Evolutionary conservation across 2,797 vertebrate species (phyloP).

Genomic region (Arremon brunneinucha): DNA sequence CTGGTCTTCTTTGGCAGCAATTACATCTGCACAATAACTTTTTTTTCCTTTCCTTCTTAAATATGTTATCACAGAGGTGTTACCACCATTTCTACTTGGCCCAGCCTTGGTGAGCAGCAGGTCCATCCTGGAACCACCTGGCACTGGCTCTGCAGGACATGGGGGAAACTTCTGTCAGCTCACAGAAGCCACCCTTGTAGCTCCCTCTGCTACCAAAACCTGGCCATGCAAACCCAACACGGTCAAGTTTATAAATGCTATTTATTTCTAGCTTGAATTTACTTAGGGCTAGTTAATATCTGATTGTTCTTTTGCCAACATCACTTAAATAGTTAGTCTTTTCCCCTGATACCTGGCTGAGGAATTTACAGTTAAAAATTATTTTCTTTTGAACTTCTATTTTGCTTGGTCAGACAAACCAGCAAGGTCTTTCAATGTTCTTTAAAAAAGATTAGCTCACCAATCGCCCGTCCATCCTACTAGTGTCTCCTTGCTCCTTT

Average conservation of each 20-base stretch:
- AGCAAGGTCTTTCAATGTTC: not conserved
- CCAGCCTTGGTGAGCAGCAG: rapidly evolving
- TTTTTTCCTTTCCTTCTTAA: not conserved
- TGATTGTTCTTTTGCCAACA: not conserved
- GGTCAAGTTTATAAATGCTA: not conserved
- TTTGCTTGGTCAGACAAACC: not conserved
- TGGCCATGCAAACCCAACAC: not conserved
- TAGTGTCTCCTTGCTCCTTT: not conserved
- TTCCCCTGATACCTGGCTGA: not conserved
- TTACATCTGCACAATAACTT: not conserved
- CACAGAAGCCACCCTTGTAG: not conserved
- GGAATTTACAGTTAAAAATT: not conserved
- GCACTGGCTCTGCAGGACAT: not conserved
- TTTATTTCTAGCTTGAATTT: not conserved
- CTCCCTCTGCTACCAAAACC: not conserved
- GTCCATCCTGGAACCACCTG: no score
- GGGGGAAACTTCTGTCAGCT: not conserved
- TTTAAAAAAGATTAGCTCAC: not conserved
- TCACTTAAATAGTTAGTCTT: not conserved
- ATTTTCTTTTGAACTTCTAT: not conserved
- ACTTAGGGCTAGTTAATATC: not conserved
- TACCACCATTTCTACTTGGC: rapidly evolving
- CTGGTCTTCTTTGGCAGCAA: not conserved
- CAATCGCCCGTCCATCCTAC: not conserved
- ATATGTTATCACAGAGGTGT: not conserved